Evolutionary conservation across 2,888 invertebrate genomes (phyloP).

Genomic region (Hypomecis punctinalis): DNA sequence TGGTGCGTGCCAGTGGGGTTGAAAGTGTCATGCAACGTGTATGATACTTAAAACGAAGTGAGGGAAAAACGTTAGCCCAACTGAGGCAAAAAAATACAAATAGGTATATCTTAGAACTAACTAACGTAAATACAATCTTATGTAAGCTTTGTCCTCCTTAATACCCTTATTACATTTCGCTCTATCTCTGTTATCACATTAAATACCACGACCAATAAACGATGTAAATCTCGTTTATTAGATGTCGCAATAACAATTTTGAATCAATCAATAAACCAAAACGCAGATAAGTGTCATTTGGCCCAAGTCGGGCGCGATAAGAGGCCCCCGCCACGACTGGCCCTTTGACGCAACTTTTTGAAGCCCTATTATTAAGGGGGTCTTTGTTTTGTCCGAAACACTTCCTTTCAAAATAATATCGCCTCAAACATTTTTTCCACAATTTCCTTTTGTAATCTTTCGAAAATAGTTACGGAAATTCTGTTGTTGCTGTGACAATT

Average conservation of each 20-base stretch:
- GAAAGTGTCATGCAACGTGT: too few species aligned
- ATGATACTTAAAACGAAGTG: too few species aligned
- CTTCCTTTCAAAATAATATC: slow-evolving; percentile 69
- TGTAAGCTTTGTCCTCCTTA: too few species aligned
- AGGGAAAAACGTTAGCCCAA: too few species aligned
- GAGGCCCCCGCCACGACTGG: slow-evolving; percentile 54
- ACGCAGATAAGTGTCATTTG: slow-evolving; percentile 71
- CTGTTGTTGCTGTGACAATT: slow-evolving; percentile 40
- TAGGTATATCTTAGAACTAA: too few species aligned
- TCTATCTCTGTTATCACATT: too few species aligned
- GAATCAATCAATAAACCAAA: slow-evolving; percentile 66
- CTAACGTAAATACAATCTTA: too few species aligned
- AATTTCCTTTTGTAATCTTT: slow-evolving; percentile 58
- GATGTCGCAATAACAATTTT: slow-evolving; percentile 48
- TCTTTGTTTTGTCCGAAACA: slow-evolving; percentile 71
- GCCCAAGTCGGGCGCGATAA: slow-evolving; percentile 68
- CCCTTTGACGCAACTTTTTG: slow-evolving; percentile 64
- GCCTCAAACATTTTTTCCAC: slow-evolving; percentile 61
- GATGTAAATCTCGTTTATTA: slow-evolving; percentile 2
- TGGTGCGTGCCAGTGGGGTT: too few species aligned
- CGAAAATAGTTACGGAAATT: slow-evolving; percentile 60
- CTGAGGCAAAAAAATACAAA: too few species aligned
- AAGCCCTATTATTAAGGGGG: slow-evolving; percentile 64
- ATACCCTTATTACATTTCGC: too few species aligned
- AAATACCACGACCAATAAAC: not conserved